These are phyloP conservation scores for Rhinolophus ferrumequinum DNA, from an alignment of 2,113 vertebrate species.

Conservation along the genomic window DNA sequence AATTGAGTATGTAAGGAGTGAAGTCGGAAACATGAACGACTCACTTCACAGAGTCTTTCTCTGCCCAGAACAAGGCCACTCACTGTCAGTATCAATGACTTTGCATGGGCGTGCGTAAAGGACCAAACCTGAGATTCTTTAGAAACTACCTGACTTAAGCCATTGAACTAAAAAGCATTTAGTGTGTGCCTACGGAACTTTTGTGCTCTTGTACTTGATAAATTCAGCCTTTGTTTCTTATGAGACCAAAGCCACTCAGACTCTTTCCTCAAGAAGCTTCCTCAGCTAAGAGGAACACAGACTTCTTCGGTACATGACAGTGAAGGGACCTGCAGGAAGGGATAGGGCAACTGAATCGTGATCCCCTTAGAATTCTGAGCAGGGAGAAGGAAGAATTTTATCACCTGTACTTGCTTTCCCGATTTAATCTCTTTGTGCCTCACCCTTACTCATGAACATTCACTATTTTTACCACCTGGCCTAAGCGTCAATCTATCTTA, in stretches of 20 bases:
- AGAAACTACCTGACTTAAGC: neutral
- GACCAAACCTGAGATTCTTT: slow-evolving; percentile 5
- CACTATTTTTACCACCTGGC: neutral
- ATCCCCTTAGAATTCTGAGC: neutral
- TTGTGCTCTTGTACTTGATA: neutral
- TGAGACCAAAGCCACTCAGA: neutral
- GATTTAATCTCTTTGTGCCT: neutral
- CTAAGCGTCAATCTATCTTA: neutral
- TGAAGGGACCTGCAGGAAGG: neutral
- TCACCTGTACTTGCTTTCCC: neutral
- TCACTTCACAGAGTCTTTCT: neutral
- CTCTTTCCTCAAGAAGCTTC: neutral
- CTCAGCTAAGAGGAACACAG: neutral
- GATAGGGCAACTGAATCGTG: neutral
- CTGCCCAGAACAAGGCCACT: neutral
- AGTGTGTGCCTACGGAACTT: neutral
- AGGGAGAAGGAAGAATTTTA: neutral
- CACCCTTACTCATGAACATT: neutral
- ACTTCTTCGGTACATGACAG: neutral
- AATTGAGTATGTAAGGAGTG: neutral
- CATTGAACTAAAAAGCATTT: neutral
- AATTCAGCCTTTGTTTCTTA: slow-evolving; percentile 3
- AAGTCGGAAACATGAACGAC: neutral
- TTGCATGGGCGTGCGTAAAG: neutral
- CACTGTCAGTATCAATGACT: neutral